Evolutionary conservation across 1,140 invertebrate genomes (phyloP).

Genomic region (Brachionus manjavacas): DNA sequence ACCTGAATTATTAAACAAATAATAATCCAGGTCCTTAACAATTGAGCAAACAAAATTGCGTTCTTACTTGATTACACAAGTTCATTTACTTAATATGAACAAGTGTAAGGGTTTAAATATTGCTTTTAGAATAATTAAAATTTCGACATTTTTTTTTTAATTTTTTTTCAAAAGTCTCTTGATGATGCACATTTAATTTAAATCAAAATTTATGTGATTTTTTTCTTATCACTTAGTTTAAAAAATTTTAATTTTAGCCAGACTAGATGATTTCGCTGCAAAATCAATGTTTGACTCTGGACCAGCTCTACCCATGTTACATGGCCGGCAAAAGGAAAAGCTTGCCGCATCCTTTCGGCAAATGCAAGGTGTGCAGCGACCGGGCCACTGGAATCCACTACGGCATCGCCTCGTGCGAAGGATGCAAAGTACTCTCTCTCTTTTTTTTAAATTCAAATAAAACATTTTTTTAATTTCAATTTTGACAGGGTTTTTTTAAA

Average conservation of each 20-base stretch:
- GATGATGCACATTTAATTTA: neutral
- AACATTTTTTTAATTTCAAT: neutral
- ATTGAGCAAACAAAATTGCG: neutral
- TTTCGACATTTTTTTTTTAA: neutral
- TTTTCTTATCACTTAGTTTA: neutral
- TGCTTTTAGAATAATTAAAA: neutral
- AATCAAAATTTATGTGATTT: neutral
- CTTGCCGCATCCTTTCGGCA: constrained; percentile 7
- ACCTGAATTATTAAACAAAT: too few relatives aligned
- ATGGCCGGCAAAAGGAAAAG: neutral
- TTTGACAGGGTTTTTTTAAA: constrained; percentile 34
- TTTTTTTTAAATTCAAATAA: neutral
- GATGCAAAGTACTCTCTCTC: constrained; percentile 55
- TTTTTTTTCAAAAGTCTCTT: neutral
- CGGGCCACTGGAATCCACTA: constrained; percentile 60
- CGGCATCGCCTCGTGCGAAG: constrained; percentile 60
- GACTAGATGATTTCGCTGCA: neutral
- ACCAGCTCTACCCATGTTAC: neutral
- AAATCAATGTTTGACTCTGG: neutral
- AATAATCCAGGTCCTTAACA: too few relatives aligned
- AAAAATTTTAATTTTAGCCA: neutral
- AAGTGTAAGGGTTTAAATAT: too few relatives aligned
- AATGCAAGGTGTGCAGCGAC: constrained; percentile 60
- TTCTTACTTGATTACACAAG: neutral
- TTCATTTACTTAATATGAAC: neutral